Base-by-base conservation (phyloP, 2,888 invertebrate genomes). In the Heteromyza rotundicornis region DNA sequence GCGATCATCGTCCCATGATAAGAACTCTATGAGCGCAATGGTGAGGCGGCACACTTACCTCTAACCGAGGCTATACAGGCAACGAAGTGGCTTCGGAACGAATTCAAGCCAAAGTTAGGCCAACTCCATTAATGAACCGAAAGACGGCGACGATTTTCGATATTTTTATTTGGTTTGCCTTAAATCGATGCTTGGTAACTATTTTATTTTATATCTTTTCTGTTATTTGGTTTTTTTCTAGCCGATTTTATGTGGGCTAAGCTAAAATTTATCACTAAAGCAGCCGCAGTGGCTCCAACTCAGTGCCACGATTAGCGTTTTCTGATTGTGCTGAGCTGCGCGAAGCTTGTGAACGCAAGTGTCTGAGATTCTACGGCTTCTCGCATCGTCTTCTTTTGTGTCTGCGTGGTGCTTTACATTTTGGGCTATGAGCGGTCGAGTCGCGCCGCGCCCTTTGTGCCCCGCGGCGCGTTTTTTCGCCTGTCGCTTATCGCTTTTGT, bases 251-350 rank as follows among this genome's bases (percentile, higher is more conserved):
- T 74, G 68, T 72, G 72, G 72, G 72, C 71, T 72, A 69, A 69
- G 68, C 71, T 66, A 27, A 73, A 75, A 77, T 77, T 76, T 76
- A 76, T 75, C 53, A 54, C 64, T n/a, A 63, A 23, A 19, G 22
- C 16, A 16, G 44, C 61, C 44, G 44, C 35, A 61, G 57, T 60
- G 60, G 57, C 52, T 56, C 59, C 59, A 40, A 40, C 16, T 7
- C 40, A n/a, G 3, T n/a, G 40, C 40, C 10, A n/a, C 40, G 40
- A 40, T 40, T 40, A 40, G 14, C 8, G 16, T 40, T 40, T n/a
- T 40, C n/a, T n/a, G 3, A 14, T 40, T 32, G n/a, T 32, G 7
- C 10, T 40, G 40, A 14, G 40, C 12, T 14, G 40, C 40, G 16
- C 40, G 3, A 14, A n/a, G n/a, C n/a, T n/a, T n/a, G n/a, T n/a